These are phyloP conservation scores for Fragum fragum DNA, from an alignment of 2,888 invertebrate genomes.

Conservation along the genomic window DNA sequence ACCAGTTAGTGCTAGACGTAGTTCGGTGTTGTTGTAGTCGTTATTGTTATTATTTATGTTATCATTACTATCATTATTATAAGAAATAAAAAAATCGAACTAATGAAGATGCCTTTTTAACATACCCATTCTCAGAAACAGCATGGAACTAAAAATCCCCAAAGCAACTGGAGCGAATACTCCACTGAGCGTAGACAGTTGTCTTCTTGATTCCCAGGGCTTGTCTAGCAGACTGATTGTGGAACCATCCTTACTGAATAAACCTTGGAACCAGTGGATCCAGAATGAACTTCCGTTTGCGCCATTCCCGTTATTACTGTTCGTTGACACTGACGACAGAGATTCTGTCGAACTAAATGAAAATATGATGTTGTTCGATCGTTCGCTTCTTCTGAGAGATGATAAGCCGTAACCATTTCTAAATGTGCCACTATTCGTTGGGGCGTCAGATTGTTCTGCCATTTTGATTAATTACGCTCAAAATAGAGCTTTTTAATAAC, in stretches of 20 bases:
- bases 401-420: slow-evolving; percentile 12
- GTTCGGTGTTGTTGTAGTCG: too few relatives aligned
- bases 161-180: slow-evolving; percentile 99
- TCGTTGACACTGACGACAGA: background rate
- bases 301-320: slow-evolving; percentile 5
- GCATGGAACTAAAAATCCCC: slow-evolving; percentile 99
- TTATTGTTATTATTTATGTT: too few relatives aligned
- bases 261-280: slow-evolving; percentile 20
- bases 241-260: slow-evolving; percentile 24
- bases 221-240: slow-evolving; percentile 17
- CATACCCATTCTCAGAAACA: slow-evolving; percentile 93
- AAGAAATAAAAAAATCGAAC: too few relatives aligned
- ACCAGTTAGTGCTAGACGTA: too few relatives aligned
- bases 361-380: slow-evolving; percentile 15
- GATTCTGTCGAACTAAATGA: slow-evolving; percentile 26
- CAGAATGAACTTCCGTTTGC: slow-evolving; percentile 27
- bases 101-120: too few relatives aligned
- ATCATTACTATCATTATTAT: too few relatives aligned
- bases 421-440: background rate
- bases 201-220: slow-evolving; percentile 60
- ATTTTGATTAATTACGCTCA: background rate
- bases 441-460: background rate
- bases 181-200: slow-evolving; percentile 96
- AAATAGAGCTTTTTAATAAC: too few relatives aligned
- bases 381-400: slow-evolving; percentile 3